phyloP scores from a whole-genome alignment of 2,888 invertebrate species.

The Drosophila crucigera region DNA sequence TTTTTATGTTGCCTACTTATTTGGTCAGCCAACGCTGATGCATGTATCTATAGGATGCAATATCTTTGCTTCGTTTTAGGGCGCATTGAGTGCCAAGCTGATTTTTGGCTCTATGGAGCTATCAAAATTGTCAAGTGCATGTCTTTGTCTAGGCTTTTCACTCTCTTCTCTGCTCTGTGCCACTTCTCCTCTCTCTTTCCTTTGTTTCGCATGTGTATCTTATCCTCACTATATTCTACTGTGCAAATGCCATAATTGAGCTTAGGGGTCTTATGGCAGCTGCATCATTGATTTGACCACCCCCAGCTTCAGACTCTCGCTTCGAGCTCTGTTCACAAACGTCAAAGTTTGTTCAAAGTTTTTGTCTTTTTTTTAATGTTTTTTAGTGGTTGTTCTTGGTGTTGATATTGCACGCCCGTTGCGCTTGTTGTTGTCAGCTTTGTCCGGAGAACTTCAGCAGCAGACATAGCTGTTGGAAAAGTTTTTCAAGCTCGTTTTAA shows the following conservation, averaged over 20 bases:
- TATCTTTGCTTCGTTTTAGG: slow-evolving; percentile 8
- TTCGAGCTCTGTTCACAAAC: slow-evolving; percentile 22
- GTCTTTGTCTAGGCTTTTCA: slow-evolving; percentile 22
- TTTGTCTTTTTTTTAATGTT: slow-evolving; percentile 7
- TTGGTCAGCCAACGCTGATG: background rate
- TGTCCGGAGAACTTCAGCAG: slow-evolving; percentile 59
- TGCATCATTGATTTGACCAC: slow-evolving; percentile 74
- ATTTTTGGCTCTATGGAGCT: slow-evolving; percentile 30
- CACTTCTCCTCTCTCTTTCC: slow-evolving; percentile 9
- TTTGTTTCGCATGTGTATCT: slow-evolving; percentile 15
- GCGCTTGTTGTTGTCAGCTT: slow-evolving; percentile 43
- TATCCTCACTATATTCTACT: background rate
- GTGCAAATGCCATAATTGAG: slow-evolving; percentile 67
- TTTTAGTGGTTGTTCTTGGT: slow-evolving; percentile 11
- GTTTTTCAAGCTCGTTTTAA: slow-evolving; percentile 70
- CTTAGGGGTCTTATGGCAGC: slow-evolving; percentile 74
- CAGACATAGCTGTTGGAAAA: slow-evolving; percentile 66
- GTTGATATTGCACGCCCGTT: slow-evolving; percentile 35
- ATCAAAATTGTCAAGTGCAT: slow-evolving; percentile 47
- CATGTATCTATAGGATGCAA: slow-evolving; percentile 2
- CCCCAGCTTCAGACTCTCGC: background rate
- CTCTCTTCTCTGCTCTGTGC: background rate
- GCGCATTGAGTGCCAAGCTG: slow-evolving; percentile 5
- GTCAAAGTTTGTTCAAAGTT: slow-evolving; percentile 54
- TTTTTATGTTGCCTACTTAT: slow-evolving; percentile 55